A percentile compares a stretch with the other conserved stretches of the same genome.
Conservation (phyloP, 2,113 vertebrate genomes). For the Natator depressus region DNA sequence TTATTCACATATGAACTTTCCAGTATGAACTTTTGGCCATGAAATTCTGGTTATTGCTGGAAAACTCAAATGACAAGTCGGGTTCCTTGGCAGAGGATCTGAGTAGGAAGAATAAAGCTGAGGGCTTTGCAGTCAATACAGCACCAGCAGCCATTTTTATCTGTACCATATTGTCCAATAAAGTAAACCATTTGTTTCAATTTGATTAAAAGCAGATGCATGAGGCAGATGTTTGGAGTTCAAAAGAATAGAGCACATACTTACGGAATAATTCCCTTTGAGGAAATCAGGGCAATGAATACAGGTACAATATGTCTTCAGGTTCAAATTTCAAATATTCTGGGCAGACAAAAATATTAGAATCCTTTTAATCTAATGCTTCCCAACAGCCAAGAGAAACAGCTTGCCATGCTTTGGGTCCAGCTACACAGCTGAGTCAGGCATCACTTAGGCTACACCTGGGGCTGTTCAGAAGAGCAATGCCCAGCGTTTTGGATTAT, state of each 20-base stretch:
- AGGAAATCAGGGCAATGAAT: constrained; percentile 28
- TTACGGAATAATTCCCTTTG: constrained; percentile 65
- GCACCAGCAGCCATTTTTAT: constrained; percentile 25
- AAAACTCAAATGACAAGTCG: constrained; percentile 58
- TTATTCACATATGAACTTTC: background rate
- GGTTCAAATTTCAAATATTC: constrained; percentile 28
- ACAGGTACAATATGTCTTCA: constrained; percentile 20
- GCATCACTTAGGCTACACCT: background rate
- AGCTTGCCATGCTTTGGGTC: background rate
- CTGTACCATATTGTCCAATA: constrained; percentile 58
- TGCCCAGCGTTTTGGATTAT: background rate
- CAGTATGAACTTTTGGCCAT: constrained; percentile 11
- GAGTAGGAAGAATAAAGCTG: constrained; percentile 50
- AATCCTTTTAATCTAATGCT: background rate
- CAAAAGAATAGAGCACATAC: constrained; percentile 46
- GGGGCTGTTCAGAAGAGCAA: background rate
- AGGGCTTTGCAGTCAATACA: constrained; percentile 1
- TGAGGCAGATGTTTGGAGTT: constrained; percentile 61
- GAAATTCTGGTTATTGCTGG: constrained; percentile 31
- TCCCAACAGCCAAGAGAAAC: background rate
- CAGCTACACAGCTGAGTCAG: background rate
- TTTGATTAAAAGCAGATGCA: constrained; percentile 75
- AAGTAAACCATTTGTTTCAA: constrained; percentile 61
- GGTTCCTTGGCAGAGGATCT: constrained; percentile 49
- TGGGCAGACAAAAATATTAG: rapidly evolving